These are phyloP conservation scores for Diabrotica balteata DNA, from an alignment of 2,888 invertebrate species.

Conservation along the genomic window DNA sequence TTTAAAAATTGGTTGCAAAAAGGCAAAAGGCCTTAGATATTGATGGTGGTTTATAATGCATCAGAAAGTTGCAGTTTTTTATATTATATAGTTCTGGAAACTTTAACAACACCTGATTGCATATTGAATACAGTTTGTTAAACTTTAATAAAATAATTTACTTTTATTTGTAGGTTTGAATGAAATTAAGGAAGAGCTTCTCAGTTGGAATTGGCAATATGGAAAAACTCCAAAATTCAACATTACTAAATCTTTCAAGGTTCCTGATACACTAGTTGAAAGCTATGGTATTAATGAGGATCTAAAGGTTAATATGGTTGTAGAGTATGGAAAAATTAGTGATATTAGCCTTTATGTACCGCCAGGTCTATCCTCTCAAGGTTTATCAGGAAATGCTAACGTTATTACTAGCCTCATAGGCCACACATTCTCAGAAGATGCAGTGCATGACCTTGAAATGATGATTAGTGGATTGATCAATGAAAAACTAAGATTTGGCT, in stretches of 20 bases:
- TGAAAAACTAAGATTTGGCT: slow-evolving; percentile 67
- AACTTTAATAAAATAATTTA: no score
- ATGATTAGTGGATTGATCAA: slow-evolving; percentile 50
- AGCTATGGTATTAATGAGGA: slow-evolving; percentile 61
- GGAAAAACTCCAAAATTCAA: slow-evolving; percentile 88
- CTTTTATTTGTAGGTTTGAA: slow-evolving; percentile 67
- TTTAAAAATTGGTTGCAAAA: no score
- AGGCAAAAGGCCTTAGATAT: no score
- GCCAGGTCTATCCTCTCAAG: slow-evolving; percentile 66
- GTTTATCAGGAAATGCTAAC: slow-evolving; percentile 70
- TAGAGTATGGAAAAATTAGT: slow-evolving; percentile 70
- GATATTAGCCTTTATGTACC: slow-evolving; percentile 73
- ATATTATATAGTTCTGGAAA: no score
- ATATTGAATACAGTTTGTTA: no score
- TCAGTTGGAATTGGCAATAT: slow-evolving; percentile 87
- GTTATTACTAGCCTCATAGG: slow-evolving; percentile 70
- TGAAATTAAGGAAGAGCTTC: slow-evolving; percentile 72
- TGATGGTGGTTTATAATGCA: no score
- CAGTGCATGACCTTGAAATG: slow-evolving; percentile 66
- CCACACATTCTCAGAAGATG: slow-evolving; percentile 70
- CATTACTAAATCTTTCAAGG: slow-evolving; percentile 70
- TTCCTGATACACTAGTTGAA: slow-evolving; percentile 64
- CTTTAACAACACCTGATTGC: no score
- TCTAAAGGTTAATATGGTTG: slow-evolving; percentile 69
- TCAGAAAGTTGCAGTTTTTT: no score